phyloP scores from a whole-genome alignment of 2,888 invertebrate species.

The Hirtodrosophila trivittata region DNA sequence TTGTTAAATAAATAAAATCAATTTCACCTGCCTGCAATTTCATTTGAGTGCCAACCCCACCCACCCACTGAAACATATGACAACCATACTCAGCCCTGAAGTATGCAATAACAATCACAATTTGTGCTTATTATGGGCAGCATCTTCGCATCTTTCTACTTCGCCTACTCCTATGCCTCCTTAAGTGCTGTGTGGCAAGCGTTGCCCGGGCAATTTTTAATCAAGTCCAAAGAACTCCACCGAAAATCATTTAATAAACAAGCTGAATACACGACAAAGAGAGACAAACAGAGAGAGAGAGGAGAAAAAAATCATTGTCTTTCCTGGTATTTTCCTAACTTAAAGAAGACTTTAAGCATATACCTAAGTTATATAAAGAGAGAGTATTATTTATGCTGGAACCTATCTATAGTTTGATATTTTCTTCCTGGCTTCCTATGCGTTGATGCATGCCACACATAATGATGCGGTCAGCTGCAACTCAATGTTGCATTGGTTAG shows the following conservation, averaged over 20 bases:
- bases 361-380: too few species aligned
- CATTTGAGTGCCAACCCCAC: slow-evolving; percentile 25
- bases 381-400: too few species aligned
- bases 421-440: too few species aligned
- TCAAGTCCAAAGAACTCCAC: slow-evolving; percentile 32
- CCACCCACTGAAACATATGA: slow-evolving; percentile 13
- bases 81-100: slow-evolving; percentile 20
- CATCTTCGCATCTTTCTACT: slow-evolving; percentile 1
- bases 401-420: too few species aligned
- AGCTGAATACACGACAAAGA: too few species aligned
- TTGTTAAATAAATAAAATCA: slow-evolving; percentile 77
- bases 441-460: too few species aligned
- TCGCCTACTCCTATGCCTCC: neutral
- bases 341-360: too few species aligned
- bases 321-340: too few species aligned
- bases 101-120: slow-evolving; percentile 67
- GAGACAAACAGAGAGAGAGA: neutral
- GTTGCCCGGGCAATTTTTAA: slow-evolving; percentile 56
- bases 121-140: slow-evolving; percentile 45
- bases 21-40: slow-evolving; percentile 67
- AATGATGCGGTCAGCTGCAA: too few species aligned
- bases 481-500: too few species aligned
- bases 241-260: slow-evolving; percentile 16
- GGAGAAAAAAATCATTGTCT: too few species aligned
- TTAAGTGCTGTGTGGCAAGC: slow-evolving; percentile 2